Evolutionary conservation across 1,140 invertebrate species (phyloP), one percentile per base, ranked within the genome.

Genomic region (Dinoponera quadriceps): DNA sequence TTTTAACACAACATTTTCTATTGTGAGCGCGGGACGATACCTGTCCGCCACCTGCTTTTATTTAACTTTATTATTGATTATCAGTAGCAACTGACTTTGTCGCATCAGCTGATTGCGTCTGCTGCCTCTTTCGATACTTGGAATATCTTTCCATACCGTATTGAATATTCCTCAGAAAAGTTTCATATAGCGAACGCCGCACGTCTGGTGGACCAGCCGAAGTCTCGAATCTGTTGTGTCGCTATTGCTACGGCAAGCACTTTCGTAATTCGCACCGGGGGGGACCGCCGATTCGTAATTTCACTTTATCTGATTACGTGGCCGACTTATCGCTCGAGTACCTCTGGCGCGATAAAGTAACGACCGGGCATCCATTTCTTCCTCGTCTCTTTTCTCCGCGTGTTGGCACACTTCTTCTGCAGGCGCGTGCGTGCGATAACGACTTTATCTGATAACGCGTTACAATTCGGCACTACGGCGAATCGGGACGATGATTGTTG

Each of bases 241-340:
- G 29, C 2, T 78, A 14, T 78, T 69, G 69, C 44, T 33, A 44
- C 27, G 16, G 29, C 51, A 5, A 38, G 9, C 29, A 55, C 16
- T 75, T 75, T 83, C 60, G 60, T 83, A 77, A 83, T n/a, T 65
- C 27, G 29, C 49, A 27, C 33, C 51, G 49, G 22, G 27, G 22
- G 33, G 38, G 38, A 11, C 33, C 33, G 33, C 38, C 51, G 48
- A 65, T 83, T 55, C 60, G 33, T 83, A 78, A 83, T 83, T 77
- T 83, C 60, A 83, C 72, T 83, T 83, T 83, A 83, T 83, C 81
- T 55, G 71, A 78, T 77, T 83, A 77, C 49, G 71, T 48, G 33
- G 72, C 59, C 59, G 60, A 65, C 72, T 77, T 83, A 75, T 83
- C 71, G 71, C 81, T 83, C 60, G 60, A 77, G 81, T 57, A 75